phyloP scores from a whole-genome alignment of 1,140 invertebrate species.

The Varroa destructor region DNA sequence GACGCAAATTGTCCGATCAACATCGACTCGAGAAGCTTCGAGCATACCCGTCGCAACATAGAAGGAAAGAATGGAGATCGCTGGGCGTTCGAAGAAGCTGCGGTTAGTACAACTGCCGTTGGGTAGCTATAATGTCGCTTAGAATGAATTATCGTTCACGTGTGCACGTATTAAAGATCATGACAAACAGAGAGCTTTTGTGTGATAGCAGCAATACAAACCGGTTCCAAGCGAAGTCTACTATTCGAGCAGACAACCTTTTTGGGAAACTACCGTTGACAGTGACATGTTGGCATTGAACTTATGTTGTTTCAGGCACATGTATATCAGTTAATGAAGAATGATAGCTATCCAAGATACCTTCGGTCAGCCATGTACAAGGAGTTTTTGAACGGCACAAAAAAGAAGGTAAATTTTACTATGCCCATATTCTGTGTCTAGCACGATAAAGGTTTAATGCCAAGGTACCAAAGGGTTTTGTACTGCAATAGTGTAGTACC shows the following conservation, averaged over 20 bases:
- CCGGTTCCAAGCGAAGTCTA: not conserved
- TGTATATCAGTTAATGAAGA: conserved; percentile 98
- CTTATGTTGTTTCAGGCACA: conserved; percentile 58
- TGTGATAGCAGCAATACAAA: no score
- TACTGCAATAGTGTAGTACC: no score
- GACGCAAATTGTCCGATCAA: conserved; percentile 93
- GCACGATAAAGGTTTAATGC: no score
- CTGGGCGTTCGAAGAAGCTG: conserved; percentile 93
- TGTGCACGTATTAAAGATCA: not conserved
- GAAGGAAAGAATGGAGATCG: conserved; percentile 57
- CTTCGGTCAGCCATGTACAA: conserved; percentile 97
- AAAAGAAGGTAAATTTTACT: conserved; percentile 65
- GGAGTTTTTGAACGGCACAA: conserved; percentile 83
- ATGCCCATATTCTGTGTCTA: not conserved
- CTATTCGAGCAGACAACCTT: no score
- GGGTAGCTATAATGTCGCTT: not conserved
- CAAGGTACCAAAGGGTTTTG: no score
- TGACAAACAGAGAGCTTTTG: not conserved
- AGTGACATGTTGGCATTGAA: conserved; percentile 8
- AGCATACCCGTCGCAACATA: conserved; percentile 62
- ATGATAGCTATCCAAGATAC: conserved; percentile 93
- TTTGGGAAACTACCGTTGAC: conserved; percentile 6
- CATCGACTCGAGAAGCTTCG: conserved; percentile 77
- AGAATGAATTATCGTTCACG: conserved; percentile 19
- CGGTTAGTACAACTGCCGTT: conserved; percentile 48